phyloP scores from a whole-genome alignment of 1,140 invertebrate species.

The Agraylea sexmaculata region DNA sequence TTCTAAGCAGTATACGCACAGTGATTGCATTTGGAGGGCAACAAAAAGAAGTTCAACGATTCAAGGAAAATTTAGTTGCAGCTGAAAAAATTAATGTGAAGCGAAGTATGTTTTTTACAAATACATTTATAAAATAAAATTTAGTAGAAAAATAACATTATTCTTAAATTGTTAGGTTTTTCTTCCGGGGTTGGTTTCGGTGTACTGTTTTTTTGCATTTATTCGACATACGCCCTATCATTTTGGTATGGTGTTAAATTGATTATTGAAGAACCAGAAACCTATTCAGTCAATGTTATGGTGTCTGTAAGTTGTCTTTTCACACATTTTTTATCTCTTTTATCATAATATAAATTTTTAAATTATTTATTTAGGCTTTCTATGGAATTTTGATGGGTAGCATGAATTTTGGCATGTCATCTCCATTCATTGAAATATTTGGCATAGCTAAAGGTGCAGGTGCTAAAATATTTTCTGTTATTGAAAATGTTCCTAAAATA shows the following conservation, averaged over 20 bases:
- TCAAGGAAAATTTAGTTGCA: constrained; percentile 43
- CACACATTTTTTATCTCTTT: too few species aligned
- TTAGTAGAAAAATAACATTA: not conserved
- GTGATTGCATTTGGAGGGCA: constrained; percentile 74
- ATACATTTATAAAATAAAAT: too few species aligned
- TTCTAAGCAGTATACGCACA: constrained; percentile 60
- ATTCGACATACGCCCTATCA: constrained; percentile 58
- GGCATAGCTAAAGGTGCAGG: constrained; percentile 69
- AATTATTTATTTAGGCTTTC: too few species aligned
- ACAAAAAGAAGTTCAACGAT: constrained; percentile 53
- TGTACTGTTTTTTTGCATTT: constrained; percentile 63
- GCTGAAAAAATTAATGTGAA: constrained; percentile 54
- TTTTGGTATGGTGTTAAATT: constrained; percentile 76
- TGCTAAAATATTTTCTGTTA: constrained; percentile 66
- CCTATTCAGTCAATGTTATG: constrained; percentile 50
- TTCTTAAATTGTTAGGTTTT: constrained; percentile 32
- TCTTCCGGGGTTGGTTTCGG: constrained; percentile 56
- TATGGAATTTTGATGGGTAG: constrained; percentile 75
- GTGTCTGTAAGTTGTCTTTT: constrained; percentile 46
- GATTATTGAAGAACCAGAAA: constrained; percentile 44
- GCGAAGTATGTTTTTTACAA: too few species aligned
- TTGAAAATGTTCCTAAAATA: constrained; percentile 68
- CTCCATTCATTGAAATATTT: constrained; percentile 68
- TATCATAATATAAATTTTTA: too few species aligned
- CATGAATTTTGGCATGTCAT: constrained; percentile 76